phyloP scores from a whole-genome alignment of 2,888 invertebrate species.

The Bhutanitis thaidina region DNA sequence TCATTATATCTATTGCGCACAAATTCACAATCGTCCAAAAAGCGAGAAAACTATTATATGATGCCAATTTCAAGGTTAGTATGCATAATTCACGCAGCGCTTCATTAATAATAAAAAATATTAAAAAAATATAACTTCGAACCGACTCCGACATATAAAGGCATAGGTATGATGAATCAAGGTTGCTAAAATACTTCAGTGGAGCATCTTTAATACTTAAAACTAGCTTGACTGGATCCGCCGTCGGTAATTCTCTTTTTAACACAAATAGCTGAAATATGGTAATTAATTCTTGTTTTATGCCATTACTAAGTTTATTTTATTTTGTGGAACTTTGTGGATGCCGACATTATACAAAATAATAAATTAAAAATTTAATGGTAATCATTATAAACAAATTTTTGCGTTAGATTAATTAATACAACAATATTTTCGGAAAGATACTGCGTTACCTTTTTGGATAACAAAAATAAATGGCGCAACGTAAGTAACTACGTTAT shows the following conservation, averaged over 20 bases:
- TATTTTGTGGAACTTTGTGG: background rate
- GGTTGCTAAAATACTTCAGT: conserved; percentile 21
- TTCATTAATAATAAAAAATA: conserved; percentile 3
- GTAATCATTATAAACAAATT: too few relatives aligned
- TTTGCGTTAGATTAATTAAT: too few relatives aligned
- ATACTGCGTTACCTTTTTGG: too few relatives aligned
- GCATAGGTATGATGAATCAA: conserved; percentile 4
- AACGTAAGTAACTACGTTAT: too few relatives aligned
- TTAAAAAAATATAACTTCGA: background rate
- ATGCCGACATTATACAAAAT: background rate
- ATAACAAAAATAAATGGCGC: too few relatives aligned
- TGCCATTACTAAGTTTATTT: too few relatives aligned
- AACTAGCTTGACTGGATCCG: conserved; percentile 50
- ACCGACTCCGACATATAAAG: background rate
- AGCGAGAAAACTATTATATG: background rate
- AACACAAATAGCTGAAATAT: conserved; percentile 9
- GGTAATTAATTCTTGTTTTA: conserved; percentile 11
- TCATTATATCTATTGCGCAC: background rate
- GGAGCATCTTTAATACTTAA: conserved; percentile 42
- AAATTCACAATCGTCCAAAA: background rate
- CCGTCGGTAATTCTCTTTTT: conserved; percentile 1
- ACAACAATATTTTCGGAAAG: too few relatives aligned
- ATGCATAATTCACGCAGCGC: background rate
- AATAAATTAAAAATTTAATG: too few relatives aligned
- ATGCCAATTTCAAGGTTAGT: conserved; percentile 1